A percentile compares a stretch with the other conserved stretches of the same genome.
These are phyloP conservation scores for Sebastolobus alascanus DNA, from an alignment of 2,797 vertebrate species.

Conservation along the genomic window DNA sequence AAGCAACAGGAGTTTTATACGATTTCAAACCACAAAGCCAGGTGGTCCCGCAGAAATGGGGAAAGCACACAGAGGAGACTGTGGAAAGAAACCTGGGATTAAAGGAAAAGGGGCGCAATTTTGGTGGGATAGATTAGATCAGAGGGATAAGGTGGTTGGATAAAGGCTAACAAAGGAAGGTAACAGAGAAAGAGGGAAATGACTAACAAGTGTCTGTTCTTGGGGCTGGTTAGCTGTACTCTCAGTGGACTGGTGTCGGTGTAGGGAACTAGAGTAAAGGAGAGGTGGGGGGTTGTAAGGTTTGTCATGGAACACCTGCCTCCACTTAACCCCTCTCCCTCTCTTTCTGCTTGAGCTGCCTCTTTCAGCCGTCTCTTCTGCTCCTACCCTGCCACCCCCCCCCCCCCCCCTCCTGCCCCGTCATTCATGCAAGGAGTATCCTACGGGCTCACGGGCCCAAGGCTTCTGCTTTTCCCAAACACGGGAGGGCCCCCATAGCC, in stretches of 20 bases:
- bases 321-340: conserved; percentile 87
- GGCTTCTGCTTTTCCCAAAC: conserved; percentile 73
- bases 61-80: conserved; percentile 60
- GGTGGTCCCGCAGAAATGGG: conserved; percentile 74
- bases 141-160: conserved; percentile 66
- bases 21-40: conserved; percentile 76
- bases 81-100: conserved; percentile 58
- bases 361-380: conserved; percentile 83
- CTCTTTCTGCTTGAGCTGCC: conserved; percentile 89
- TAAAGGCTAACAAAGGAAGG: conserved; percentile 63
- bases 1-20: conserved; percentile 68
- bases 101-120: conserved; percentile 62
- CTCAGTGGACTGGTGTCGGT: conserved; percentile 56
- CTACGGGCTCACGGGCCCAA: conserved; percentile 62
- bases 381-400: conserved; percentile 61
- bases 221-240: conserved; percentile 51
- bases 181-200: conserved; percentile 62
- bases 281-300: conserved; percentile 73
- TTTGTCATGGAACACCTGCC: conserved; percentile 86
- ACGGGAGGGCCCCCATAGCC: conserved; percentile 71
- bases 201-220: conserved; percentile 75
- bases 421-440: conserved; percentile 66
- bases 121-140: conserved; percentile 72
- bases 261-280: conserved; percentile 50
- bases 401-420: conserved; percentile 47